Base-by-base conservation (phyloP, 2,888 invertebrate genomes). In the Parochlus steinenii region DNA sequence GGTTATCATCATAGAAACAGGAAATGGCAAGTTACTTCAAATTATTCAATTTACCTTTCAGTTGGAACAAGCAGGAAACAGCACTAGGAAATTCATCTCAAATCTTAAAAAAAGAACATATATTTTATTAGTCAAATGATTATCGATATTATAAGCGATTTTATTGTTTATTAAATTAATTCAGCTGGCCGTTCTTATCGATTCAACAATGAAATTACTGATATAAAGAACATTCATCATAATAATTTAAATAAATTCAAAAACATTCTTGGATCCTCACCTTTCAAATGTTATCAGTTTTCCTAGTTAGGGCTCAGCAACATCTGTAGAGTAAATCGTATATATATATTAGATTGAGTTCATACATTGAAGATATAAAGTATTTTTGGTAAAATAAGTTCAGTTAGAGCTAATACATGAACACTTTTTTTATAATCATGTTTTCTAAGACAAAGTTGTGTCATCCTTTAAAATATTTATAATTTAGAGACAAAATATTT, bases 391-490 rank as follows among this genome's bases (percentile, higher is more conserved):
- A 12, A 22, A 31, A 22, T 28, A 14, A 12, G 27, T 12, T 45
- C 43, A 45, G 46, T 40, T 46, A 43, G 46, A 46, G 46, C 45
- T 45, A 45, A 45, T 41, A 36, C 34, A 24, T 24, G 33, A 37
- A 35, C 27, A 33, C 31, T 26, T 35, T 31, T 37, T 28, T 31
- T 17, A 31, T 38, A 30, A 33, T 33, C 35, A 31, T 16, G 20
- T 11, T 17, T 20, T 10, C 18, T 27, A 36, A 26, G n/a, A 24
- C 20, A 17, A 19, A 22, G 22, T 31, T 18, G 18, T 28, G 18
- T 37, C 27, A 8, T 25, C 26, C 19, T 14, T 22, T 20, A 32
- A 32, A 30, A 25, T n/a, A 37, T 30, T 39, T 20, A 8, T 24
- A 26, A 28, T 33, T 16, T 31, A 15, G 10, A 16, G 32, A 23